phyloP scores from a whole-genome alignment of 2,888 invertebrate genomes.

The Allacma fusca region DNA sequence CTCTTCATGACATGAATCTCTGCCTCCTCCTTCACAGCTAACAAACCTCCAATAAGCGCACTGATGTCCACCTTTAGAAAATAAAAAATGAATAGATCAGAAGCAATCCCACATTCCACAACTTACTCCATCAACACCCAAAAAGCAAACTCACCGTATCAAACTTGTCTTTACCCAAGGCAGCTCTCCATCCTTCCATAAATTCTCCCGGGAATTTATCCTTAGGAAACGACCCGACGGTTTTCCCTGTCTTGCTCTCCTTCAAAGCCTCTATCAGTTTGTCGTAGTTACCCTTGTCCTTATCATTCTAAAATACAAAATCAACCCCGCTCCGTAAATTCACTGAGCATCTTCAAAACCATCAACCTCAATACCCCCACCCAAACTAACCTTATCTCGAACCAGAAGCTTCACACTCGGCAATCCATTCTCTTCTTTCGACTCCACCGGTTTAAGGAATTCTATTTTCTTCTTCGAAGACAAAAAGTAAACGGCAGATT shows the following conservation, averaged over 20 bases:
- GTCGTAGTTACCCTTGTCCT: conserved; percentile 83
- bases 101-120: neutral
- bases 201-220: conserved; percentile 94
- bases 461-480: conserved; percentile 99
- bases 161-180: conserved; percentile 79
- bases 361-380: too few species aligned
- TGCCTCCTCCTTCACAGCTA: conserved; percentile 93
- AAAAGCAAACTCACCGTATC: conserved; percentile 71
- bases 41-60: conserved; percentile 81
- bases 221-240: conserved; percentile 88
- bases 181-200: conserved; percentile 87
- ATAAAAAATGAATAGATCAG: conserved; percentile 21
- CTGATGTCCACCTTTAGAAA: conserved; percentile 77
- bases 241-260: conserved; percentile 86
- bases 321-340: too few species aligned
- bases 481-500: conserved; percentile 84
- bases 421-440: conserved; percentile 82
- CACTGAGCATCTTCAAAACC: neutral
- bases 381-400: conserved; percentile 87
- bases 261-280: conserved; percentile 81
- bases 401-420: conserved; percentile 85
- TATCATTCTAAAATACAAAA: conserved; percentile 73
- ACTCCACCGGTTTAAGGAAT: conserved; percentile 89
- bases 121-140: neutral
- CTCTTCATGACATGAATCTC: conserved; percentile 90